These are phyloP conservation scores for Hydrolagus colliei DNA, from an alignment of 2,797 vertebrate genomes.

Conservation along the genomic window DNA sequence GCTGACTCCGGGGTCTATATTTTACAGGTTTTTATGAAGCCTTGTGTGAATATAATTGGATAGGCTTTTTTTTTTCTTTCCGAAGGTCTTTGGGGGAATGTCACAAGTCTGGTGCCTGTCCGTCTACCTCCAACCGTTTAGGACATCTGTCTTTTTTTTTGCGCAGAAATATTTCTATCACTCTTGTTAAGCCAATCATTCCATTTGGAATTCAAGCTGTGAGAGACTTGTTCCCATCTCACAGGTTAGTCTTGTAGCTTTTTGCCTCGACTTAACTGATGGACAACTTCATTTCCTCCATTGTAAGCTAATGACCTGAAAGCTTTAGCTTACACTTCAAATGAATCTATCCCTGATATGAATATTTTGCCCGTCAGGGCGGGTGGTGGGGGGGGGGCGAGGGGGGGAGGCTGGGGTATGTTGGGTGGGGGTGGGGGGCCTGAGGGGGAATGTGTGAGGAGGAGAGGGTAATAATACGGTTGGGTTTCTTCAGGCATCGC, in stretches of 20 bases:
- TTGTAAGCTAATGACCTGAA: neutral
- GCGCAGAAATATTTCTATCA: neutral
- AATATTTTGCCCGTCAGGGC: neutral
- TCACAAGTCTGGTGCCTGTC: neutral
- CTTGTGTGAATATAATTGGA: conserved; percentile 22
- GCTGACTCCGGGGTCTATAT: too few relatives aligned
- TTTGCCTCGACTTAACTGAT: neutral
- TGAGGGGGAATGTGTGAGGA: too few relatives aligned
- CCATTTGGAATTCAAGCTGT: neutral
- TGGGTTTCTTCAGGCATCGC: too few relatives aligned
- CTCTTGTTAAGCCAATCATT: too few relatives aligned
- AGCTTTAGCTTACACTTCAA: neutral
- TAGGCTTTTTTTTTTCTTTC: neutral
- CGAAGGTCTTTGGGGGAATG: neutral
- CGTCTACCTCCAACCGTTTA: neutral
- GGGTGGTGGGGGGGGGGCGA: too few relatives aligned
- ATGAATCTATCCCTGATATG: neutral
- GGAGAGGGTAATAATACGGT: too few relatives aligned
- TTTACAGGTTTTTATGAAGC: too few relatives aligned
- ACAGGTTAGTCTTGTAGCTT: neutral
- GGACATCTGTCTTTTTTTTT: neutral
- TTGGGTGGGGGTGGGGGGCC: too few relatives aligned
- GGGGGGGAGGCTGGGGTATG: too few relatives aligned
- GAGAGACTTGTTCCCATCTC: neutral
- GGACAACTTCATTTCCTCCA: neutral